Base-by-base conservation (phyloP, 1,140 invertebrate genomes). In the Prorops nasuta region DNA sequence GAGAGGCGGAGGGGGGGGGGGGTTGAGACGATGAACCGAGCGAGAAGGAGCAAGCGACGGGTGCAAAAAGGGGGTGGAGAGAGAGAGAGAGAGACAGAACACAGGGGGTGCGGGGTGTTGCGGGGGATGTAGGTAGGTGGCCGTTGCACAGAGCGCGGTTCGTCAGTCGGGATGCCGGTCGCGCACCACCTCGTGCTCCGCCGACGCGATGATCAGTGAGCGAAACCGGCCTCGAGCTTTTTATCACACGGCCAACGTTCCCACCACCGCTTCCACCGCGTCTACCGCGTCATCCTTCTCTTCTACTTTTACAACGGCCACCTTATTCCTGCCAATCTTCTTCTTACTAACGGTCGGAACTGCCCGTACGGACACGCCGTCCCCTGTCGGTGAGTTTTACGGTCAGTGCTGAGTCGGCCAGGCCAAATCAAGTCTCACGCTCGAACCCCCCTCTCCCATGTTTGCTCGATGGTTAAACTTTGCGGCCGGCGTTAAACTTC, bases 81-180 rank as follows among this genome's bases (percentile, higher is more conserved):
- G 42, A 12, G 28, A 32, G 10, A 3, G 14, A 41, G 39, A 2
- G 39, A 3, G 39, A 20, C 8, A 20, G 34, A 35, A 34, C 43
- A 31, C 42, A 48, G 38, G 44, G 20, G 46, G 47, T 43, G 36
- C 44, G 37, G 24, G 44, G 42, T 22, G 54, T 41, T 51, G 51
- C 54, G 15, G 24, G 10, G 24, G 24, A 10, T 28, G 24, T 6
- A 28, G 24, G 24, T n/a, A n/a, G 15, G 55, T 24, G 31, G 31
- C 41, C n/a, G 52, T 38, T 34, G 53, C 42, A 51, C 49, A 4
- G 24, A 28, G 36, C 32, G 34, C 24, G 39, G 49, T 60, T 45
- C 66, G 60, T 73, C 68, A 77, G 75, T 77, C 75, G 74, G 69
- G 72, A 77, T 77, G 75, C 72, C 72, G 75, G 63, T 63, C 66